phyloP scores from a whole-genome alignment of 2,113 vertebrate genomes.

The Heterocephalus glaber region DNA sequence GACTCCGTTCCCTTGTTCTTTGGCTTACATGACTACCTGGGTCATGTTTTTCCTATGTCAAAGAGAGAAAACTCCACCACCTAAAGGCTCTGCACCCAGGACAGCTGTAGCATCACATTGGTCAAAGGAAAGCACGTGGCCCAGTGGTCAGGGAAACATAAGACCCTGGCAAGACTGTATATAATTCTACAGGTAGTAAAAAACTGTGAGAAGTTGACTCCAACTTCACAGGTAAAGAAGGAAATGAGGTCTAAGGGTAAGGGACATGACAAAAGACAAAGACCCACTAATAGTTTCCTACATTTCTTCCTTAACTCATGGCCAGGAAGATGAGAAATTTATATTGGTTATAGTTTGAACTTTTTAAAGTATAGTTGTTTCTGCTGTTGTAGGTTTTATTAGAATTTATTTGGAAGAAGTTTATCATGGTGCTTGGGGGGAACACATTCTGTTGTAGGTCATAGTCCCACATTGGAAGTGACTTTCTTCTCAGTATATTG shows the following conservation, averaged over 20 bases:
- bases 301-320: not conserved
- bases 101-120: not conserved
- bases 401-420: conserved; percentile 28
- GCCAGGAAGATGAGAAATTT: not conserved
- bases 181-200: not conserved
- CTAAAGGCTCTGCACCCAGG: not conserved
- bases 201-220: not conserved
- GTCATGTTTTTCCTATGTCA: not conserved
- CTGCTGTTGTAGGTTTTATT: not conserved
- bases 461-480: not conserved
- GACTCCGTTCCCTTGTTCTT: not conserved
- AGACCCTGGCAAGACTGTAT: not conserved
- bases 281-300: not conserved
- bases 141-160: not conserved
- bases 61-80: not conserved
- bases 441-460: not conserved
- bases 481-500: conserved; percentile 45
- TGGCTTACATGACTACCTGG: not conserved
- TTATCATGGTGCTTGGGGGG: not conserved
- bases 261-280: not conserved
- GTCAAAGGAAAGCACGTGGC: not conserved
- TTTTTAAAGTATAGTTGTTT: not conserved
- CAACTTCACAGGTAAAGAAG: not conserved
- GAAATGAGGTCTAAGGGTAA: not conserved
- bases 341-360: not conserved